These are phyloP conservation scores for Malaclemys terrapin DNA, from an alignment of 2,113 vertebrate genomes.

Conservation along the genomic window DNA sequence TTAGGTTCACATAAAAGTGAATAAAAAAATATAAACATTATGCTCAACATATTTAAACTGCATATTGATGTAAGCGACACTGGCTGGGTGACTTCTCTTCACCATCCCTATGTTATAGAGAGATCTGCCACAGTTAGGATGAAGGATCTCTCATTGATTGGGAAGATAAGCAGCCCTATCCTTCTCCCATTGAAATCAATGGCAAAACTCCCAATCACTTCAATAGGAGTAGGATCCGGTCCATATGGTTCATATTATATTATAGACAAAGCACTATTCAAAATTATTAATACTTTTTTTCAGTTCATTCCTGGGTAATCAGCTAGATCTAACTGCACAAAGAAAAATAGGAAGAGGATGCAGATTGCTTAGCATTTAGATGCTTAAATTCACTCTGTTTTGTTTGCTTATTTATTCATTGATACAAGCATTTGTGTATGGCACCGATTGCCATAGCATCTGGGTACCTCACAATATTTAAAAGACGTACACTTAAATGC, in stretches of 20 bases:
- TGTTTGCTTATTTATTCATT: neutral
- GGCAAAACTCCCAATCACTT: neutral
- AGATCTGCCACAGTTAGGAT: neutral
- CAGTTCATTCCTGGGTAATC: neutral
- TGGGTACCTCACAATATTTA: neutral
- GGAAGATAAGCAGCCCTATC: neutral
- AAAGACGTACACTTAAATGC: neutral
- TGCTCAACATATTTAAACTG: neutral
- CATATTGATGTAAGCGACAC: neutral
- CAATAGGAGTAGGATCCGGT: neutral
- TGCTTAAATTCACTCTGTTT: neutral
- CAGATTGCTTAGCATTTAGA: neutral
- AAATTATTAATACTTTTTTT: neutral
- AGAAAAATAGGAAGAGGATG: neutral
- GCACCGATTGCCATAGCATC: neutral
- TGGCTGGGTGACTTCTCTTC: neutral
- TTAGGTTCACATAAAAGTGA: slow-evolving; percentile 12
- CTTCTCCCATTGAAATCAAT: neutral
- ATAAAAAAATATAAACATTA: neutral
- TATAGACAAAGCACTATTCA: neutral
- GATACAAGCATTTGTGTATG: neutral
- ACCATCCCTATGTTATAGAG: rapidly evolving
- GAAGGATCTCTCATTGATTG: neutral
- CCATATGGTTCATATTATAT: neutral
- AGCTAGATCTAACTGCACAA: neutral